Percentiles rank a stretch among this genome's conserved stretches.
phyloP scores from a whole-genome alignment of 2,888 invertebrate genomes.

The Drosophila lutescens region DNA sequence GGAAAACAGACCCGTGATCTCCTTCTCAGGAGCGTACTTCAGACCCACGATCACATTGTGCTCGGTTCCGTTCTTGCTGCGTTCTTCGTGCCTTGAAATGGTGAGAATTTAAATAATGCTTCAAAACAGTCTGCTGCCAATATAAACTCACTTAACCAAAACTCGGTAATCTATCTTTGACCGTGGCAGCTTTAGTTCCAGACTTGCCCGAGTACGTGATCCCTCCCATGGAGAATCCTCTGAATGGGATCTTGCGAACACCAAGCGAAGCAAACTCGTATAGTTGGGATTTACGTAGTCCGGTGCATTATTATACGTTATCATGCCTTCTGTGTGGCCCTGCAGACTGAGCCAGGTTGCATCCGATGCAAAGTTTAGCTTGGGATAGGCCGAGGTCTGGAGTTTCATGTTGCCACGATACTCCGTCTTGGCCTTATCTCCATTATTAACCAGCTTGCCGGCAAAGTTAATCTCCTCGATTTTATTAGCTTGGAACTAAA shows the following conservation, averaged over 20 bases:
- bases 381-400: slow-evolving; percentile 91
- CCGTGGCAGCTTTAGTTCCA: slow-evolving; percentile 88
- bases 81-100: slow-evolving; percentile 81
- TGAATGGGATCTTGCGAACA: slow-evolving; percentile 87
- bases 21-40: slow-evolving; percentile 87
- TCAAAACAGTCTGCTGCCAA: fast-evolving
- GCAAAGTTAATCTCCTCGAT: slow-evolving; percentile 85
- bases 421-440: slow-evolving; percentile 81
- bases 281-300: slow-evolving; percentile 86
- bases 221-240: slow-evolving; percentile 86
- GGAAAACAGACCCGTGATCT: slow-evolving; percentile 86
- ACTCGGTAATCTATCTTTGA: slow-evolving; percentile 88
- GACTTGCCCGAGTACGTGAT: slow-evolving; percentile 86
- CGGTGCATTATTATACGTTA: slow-evolving; percentile 89
- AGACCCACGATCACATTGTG: slow-evolving; percentile 86
- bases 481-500: slow-evolving; percentile 82
- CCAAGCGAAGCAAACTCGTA: slow-evolving; percentile 87
- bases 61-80: slow-evolving; percentile 85
- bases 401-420: slow-evolving; percentile 88
- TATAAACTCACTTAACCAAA: slow-evolving; percentile 84
- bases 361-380: slow-evolving; percentile 88
- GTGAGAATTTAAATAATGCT: fast-evolving
- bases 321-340: slow-evolving; percentile 89
- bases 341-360: slow-evolving; percentile 88
- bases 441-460: slow-evolving; percentile 85